Base-by-base conservation (phyloP, 2,797 vertebrate genomes). In the Acrossocheilus wenchowensis region DNA sequence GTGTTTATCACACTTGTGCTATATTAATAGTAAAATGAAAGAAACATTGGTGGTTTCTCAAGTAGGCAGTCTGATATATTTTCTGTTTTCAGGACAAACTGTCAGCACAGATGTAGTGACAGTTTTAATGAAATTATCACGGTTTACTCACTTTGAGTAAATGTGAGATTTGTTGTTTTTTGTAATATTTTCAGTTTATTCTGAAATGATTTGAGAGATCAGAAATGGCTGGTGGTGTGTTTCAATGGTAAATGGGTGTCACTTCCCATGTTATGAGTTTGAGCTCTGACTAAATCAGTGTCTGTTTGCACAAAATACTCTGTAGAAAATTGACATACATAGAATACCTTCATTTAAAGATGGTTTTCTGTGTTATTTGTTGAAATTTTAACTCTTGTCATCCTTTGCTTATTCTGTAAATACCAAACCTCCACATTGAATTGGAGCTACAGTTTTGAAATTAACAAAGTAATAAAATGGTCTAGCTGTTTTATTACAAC, bases 251-350 rank as follows among this genome's bases (percentile, higher is more conserved):
- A 78, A 78, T 78, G 75, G 19, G 36, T 9, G 39, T 62, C 36
- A 62, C 21, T 62, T 62, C 12, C 77, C 54, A 60, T 41, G 54
- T 78, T 78, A 78, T 0, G 5, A 34, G 48, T 75, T 54, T 54
- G 74, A 77, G 74, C 48, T 77, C 19, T 7, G 10, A 54, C 19
- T 77, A 23, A 54, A 26, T 4, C 4, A 4, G 6, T 41, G 36
- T 36, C 12, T 60, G 36, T 60, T 41, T 60, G 30, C 68, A 82
- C 48, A 57, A 57, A 54, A 82, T 30, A 57, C 60, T 82, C 36
- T 30, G 23, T n/a, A 43, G 14, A 39, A 72, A 39, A 41, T 3
- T 6, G 11, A 48, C 21, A 9, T 60, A 1, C 73, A 77, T 10
- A 34, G 17, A 77, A 75, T 52, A 34, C 11, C 4, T n/a, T 41